Evolutionary conservation across 2,113 vertebrate genomes (phyloP), one percentile per base, ranked within the genome.

Genomic region (Hymenochirus boettgeri): DNA sequence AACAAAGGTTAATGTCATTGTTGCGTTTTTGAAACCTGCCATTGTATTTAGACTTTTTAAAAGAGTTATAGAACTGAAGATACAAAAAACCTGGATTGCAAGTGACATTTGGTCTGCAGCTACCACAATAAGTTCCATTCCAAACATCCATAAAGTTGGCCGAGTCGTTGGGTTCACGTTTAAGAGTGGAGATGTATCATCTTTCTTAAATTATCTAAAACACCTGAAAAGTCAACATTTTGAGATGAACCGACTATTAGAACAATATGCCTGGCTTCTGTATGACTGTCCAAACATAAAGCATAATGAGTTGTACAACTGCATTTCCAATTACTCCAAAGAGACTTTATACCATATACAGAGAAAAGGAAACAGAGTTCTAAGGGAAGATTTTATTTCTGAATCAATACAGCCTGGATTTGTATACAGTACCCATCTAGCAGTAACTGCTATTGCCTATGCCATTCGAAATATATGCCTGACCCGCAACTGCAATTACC

Each of bases 51-150:
- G 61, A 48, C 60, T 97, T 2, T 93, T 88, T 75, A 48, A 71
- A 33, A 82, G 86, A 71, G 80, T 91, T 26, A 73, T 78, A 21
- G 65, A 82, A 52, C 73, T 48, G 29, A 73, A 85, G 0, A 79
- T 90, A 65, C 83, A 73, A 26, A 91, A 88, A 76, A 73, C 89
- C 8, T 96, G 93, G 93, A 79, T 97, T 75, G 94, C 91, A n/a
- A 93, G 91, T 42, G 91, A 94, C 70, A 88, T 80, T 22, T 97
- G 93, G 93, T 92, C 93, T 0, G 78, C 81, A 2, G 76, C 86
- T 15, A 74, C 70, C 51, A 75, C 77, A 53, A 82, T 90, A 19
- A 75, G 75, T 33, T 77, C 72, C 11, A 74, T 88, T 52, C 72
- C 85, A 24, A 75, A 80, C 12, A 75, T 92, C 42, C 65, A 76